Conservation (phyloP, 2,113 vertebrate genomes). For the Heliornis fulica region DNA sequence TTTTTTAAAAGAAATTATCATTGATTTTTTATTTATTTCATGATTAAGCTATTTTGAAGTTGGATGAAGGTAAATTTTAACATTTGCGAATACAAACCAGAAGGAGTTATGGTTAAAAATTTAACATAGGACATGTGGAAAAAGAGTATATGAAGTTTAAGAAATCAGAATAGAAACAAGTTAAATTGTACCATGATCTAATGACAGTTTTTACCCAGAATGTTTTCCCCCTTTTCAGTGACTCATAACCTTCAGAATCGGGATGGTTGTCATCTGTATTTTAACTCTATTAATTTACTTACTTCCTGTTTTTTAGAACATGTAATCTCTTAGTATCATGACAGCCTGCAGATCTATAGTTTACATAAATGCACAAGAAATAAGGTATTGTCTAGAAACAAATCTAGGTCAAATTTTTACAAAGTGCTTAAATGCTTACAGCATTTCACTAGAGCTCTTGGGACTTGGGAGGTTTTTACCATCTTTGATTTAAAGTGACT, state of each 20-base stretch:
- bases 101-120: neutral
- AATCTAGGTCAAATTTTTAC: neutral
- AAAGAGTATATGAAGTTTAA: neutral
- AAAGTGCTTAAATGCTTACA: neutral
- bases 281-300: neutral
- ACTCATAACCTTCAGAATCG: neutral
- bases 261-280: neutral
- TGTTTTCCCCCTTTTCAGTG: rapidly evolving
- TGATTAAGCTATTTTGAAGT: neutral
- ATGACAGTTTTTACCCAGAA: neutral
- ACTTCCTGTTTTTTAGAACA: neutral
- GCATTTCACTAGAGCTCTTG: neutral
- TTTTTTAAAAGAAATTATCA: neutral
- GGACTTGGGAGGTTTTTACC: neutral
- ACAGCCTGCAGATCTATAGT: neutral
- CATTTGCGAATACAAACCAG: neutral
- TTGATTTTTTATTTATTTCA: neutral
- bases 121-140: neutral
- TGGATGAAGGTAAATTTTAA: neutral
- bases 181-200: neutral
- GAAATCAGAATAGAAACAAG: neutral
- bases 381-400: neutral
- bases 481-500: neutral
- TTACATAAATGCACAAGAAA: neutral
- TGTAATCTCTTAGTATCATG: neutral